Base-by-base conservation (phyloP, 2,888 invertebrate genomes). In the Linnaemya vulpina region DNA sequence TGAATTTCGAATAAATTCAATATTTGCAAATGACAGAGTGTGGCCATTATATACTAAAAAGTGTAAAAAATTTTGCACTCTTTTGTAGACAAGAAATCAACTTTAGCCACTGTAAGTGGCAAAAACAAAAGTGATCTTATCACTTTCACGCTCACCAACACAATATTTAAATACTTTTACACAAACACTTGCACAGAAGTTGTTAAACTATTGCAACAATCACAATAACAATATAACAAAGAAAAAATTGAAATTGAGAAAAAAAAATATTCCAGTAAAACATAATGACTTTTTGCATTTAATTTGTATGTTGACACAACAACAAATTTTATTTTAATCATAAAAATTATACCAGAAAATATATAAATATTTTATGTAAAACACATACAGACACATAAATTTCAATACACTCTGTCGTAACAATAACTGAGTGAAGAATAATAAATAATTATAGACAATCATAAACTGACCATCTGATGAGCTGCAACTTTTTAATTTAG, bases 241-340 rank as follows among this genome's bases (percentile, higher is more conserved):
- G 5, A 30, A 30, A 5, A 30, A 30, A 30, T 3, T 3, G 2
- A 30, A 30, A 30, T 2, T 30, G 5, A 30, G 5, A 5, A 30
- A 5, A 30, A 35, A 20, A 17, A 51, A 62, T 49, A 53, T 55
- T n/a, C n/a, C 38, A 25, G 38, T 65, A 58, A 7, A 63, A 63
- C 38, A 40, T 81, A 75, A 82, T 76, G 76, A 65, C 70, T 76
- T 82, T 82, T 76, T 76, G 55, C 76, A 76, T 76, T 75, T 76
- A 82, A 82, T 76, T 82, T 82, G 82, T 82, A 76, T 82, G 76
- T 82, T 82, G 82, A 76, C 70, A 71, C 75, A 82, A 70, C 75
- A 82, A 70, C 60, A 71, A 70, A 74, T 82, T 75, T 82, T 71
- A 58, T 70, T 53, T 70, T 70, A 76, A 70, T 63, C 62, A 82